A percentile compares a stretch with the other conserved stretches of the same genome.
These are phyloP conservation scores for Notothenia rossii DNA, from an alignment of 2,113 vertebrate genomes.

Conservation along the genomic window DNA sequence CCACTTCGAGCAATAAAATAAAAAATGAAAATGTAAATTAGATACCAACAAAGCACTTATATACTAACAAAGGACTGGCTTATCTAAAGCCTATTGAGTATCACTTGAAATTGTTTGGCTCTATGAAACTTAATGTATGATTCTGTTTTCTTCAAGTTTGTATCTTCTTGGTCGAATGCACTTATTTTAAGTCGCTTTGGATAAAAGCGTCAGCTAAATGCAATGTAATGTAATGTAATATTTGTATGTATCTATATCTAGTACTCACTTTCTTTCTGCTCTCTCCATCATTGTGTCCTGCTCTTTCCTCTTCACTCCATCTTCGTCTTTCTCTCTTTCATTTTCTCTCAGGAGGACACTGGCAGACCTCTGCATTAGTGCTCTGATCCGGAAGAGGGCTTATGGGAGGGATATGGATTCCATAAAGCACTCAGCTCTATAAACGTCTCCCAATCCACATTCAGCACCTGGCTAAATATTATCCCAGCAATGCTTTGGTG, in stretches of 20 bases:
- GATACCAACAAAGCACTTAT: too few species aligned
- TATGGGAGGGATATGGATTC: constrained; percentile 54
- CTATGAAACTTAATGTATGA: too few species aligned
- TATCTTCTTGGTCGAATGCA: too few species aligned
- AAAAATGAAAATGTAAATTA: too few species aligned
- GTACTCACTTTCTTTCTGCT: constrained; percentile 42
- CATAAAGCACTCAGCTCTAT: constrained; percentile 56
- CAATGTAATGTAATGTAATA: too few species aligned
- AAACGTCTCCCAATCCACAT: constrained; percentile 53
- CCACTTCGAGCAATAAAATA: too few species aligned
- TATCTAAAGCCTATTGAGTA: too few species aligned
- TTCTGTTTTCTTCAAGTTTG: too few species aligned
- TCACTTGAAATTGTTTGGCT: too few species aligned
- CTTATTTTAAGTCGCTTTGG: too few species aligned
- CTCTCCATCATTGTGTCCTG: constrained; percentile 45
- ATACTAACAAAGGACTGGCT: too few species aligned
- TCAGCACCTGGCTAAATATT: constrained; percentile 77
- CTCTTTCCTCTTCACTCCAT: constrained; percentile 47
- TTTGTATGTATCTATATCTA: constrained; percentile 51
- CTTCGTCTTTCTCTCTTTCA: constrained; percentile 33
- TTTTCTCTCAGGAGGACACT: constrained; percentile 36
- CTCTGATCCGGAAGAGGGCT: constrained; percentile 43
- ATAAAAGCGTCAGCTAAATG: too few species aligned
- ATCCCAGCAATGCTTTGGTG: constrained; percentile 57
- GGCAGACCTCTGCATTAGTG: constrained; percentile 14